Percentiles rank a stretch among this genome's conserved stretches.
phyloP scores from a whole-genome alignment of 2,113 vertebrate genomes.

The Saccopteryx bilineata region DNA sequence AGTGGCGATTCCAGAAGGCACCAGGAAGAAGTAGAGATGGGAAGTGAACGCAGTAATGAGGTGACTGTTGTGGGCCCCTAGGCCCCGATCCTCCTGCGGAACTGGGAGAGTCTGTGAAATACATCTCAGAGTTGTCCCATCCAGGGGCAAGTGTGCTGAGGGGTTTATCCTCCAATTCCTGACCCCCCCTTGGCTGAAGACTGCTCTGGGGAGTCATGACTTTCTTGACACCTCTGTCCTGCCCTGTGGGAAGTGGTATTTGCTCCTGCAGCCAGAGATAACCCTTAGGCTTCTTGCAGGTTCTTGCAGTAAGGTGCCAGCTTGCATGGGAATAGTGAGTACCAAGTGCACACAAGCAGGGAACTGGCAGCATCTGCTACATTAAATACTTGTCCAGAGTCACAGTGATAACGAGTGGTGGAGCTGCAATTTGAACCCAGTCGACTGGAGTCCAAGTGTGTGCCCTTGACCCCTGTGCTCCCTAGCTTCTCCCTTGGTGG shows the following conservation, averaged over 20 bases:
- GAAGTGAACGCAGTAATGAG: not conserved
- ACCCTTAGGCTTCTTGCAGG: not conserved
- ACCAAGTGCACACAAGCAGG: fast-evolving
- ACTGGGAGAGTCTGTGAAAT: not conserved
- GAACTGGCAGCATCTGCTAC: not conserved
- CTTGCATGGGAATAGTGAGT: not conserved
- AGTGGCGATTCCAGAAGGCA: not conserved
- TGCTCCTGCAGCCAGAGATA: constrained; percentile 22
- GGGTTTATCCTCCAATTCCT: not conserved
- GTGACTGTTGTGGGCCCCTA: not conserved
- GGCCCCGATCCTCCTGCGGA: not conserved
- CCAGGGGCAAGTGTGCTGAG: not conserved
- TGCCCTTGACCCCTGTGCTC: constrained; percentile 53
- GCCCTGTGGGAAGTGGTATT: not conserved
- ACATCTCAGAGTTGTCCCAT: not conserved
- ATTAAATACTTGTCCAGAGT: constrained; percentile 38
- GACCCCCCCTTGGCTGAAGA: not conserved
- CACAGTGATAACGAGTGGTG: not conserved
- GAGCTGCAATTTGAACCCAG: constrained; percentile 33
- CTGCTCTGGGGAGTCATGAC: not conserved
- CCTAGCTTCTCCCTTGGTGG: constrained; percentile 2
- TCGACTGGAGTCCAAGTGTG: not conserved
- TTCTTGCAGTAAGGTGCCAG: constrained; percentile 37
- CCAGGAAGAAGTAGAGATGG: not conserved
- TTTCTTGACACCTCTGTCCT: not conserved